These are phyloP conservation scores for Argopecten irradians DNA, from an alignment of 1,140 invertebrate species.

Conservation along the genomic window DNA sequence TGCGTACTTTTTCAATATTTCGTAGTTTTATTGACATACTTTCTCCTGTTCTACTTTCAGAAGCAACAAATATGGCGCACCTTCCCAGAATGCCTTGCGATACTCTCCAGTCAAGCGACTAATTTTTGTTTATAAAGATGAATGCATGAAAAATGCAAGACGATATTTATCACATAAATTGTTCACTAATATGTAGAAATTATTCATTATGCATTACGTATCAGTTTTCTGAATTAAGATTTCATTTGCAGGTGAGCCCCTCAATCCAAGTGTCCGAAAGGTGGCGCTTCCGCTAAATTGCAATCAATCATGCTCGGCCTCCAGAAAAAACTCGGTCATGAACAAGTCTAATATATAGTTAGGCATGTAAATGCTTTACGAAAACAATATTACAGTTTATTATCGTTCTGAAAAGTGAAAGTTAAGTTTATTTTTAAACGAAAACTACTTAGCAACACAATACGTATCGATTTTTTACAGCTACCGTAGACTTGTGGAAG, in stretches of 20 bases:
- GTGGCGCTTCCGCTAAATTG: neutral
- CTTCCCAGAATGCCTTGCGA: conserved; percentile 5
- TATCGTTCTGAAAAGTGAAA: too few species aligned
- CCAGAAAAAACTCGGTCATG: neutral
- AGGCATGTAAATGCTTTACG: too few species aligned
- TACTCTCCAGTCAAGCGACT: neutral
- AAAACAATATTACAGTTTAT: too few species aligned
- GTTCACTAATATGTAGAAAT: neutral
- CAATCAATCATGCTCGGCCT: neutral
- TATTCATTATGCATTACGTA: neutral
- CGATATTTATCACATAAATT: neutral
- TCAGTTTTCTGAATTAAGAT: neutral
- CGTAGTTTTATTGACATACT: conserved; percentile 18
- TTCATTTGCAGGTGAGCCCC: neutral
- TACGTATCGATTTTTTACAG: neutral
- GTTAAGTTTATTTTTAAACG: too few species aligned
- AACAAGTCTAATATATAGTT: too few species aligned
- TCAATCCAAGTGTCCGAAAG: neutral
- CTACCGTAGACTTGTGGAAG: neutral
- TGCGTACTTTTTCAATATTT: conserved; percentile 18
- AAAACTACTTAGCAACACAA: too few species aligned
- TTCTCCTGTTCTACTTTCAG: conserved; percentile 17
- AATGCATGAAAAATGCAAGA: neutral
- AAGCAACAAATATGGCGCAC: conserved; percentile 20
- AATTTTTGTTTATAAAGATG: neutral